Percentiles rank a stretch among this genome's conserved stretches.
Conservation (phyloP, 2,888 invertebrate species). For the Mylabris sibirica region DNA sequence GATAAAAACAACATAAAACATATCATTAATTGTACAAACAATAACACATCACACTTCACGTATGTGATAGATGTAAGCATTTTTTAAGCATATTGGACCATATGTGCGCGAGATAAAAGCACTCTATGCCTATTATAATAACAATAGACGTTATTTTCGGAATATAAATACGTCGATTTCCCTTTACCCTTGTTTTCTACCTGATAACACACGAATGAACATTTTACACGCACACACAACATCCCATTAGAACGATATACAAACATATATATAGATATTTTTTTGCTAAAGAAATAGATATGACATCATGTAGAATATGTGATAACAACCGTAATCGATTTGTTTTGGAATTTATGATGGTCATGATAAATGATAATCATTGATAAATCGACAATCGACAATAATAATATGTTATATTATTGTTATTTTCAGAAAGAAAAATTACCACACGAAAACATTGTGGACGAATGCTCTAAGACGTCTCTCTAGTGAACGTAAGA, state of each 20-base stretch:
- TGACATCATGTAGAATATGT: background rate
- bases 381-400: background rate
- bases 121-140: constrained; percentile 15
- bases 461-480: constrained; percentile 54
- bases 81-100: constrained; percentile 34
- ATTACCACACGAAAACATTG: constrained; percentile 43
- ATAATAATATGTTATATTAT: background rate
- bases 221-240: background rate
- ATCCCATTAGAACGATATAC: background rate
- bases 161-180: constrained; percentile 15
- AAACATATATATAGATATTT: background rate
- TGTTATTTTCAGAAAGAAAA: constrained; percentile 19
- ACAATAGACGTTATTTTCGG: constrained; percentile 30
- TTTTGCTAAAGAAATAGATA: background rate
- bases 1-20: constrained; percentile 30
- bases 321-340: background rate
- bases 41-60: constrained; percentile 18
- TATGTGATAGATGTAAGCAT: constrained; percentile 29
- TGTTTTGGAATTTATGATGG: background rate
- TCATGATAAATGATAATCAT: background rate
- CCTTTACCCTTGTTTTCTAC: constrained; percentile 31
- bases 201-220: constrained; percentile 34
- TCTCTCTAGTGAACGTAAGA: constrained; percentile 49
- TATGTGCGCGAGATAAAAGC: constrained; percentile 28
- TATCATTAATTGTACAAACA: constrained; percentile 34